phyloP scores from a whole-genome alignment of 2,797 vertebrate genomes.

The Lacerta viridis region DNA sequence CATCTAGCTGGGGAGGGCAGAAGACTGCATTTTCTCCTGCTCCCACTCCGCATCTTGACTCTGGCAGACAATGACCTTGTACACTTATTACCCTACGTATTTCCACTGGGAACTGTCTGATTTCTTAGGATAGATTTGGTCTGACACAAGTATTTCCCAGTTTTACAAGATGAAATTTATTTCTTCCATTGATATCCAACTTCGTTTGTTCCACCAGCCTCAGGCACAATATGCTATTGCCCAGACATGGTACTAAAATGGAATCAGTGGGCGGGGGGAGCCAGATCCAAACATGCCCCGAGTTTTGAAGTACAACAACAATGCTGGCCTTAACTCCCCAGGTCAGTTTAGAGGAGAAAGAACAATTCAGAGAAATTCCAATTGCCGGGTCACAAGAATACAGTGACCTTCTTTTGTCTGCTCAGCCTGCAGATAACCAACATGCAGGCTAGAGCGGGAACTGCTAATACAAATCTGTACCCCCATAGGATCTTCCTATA shows the following conservation, averaged over 20 bases:
- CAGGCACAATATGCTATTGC: conserved; percentile 26
- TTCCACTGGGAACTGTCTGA: conserved; percentile 33
- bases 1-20: neutral
- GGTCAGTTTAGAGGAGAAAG: neutral
- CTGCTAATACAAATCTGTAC: neutral
- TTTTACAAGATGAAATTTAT: conserved; percentile 42
- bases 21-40: conserved; percentile 34
- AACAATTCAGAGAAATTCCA: neutral
- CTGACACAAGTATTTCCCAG: conserved; percentile 54
- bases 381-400: neutral
- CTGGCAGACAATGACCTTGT: conserved; percentile 41
- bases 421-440: neutral
- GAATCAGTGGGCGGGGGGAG: neutral
- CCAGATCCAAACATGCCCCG: neutral
- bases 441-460: neutral
- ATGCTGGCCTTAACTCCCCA: neutral
- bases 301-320: neutral
- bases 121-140: conserved; percentile 38
- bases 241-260: neutral
- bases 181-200: conserved; percentile 19
- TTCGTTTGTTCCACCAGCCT: conserved; percentile 39
- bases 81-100: conserved; percentile 35
- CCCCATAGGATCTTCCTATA: neutral
- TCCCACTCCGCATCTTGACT: conserved; percentile 23
- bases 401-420: neutral